Evolutionary conservation across 2,113 vertebrate genomes (phyloP), one percentile per base, ranked within the genome.

Genomic region (Cryptomyrus ogoouensis): DNA sequence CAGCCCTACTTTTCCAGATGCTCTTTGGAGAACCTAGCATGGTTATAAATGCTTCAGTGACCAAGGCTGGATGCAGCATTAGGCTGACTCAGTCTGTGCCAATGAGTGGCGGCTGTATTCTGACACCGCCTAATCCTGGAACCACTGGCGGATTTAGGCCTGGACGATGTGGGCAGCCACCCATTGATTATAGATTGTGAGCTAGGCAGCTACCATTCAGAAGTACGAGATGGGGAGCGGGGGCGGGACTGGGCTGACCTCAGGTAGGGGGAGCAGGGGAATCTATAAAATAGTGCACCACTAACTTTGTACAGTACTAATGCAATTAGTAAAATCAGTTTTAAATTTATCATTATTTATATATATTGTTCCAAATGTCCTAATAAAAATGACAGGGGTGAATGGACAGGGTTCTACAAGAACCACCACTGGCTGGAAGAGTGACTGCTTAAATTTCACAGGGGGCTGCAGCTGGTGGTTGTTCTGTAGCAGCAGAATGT

Each of bases 401-500:
- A 53, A 53, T 53, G 17, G 50, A 52, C 50, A 52, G 50, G 50
- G 50, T 52, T 52, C 13, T 52, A 50, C 49, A 50, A 50, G 49
- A 50, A 50, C 49, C 13, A 50, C 13, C 49, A 50, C 49, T 50
- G 19, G 62, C 62, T 66, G 9, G n/a, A n/a, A n/a, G 24, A 27
- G 62, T 31, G 10, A 70, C 62, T 31, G 8, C 9, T 70, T 74
- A 35, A 74, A 74, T 74, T 31, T 35, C 35, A 39, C 1, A 19
- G 39, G 90, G 96, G 96, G 27, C 95, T 88, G 0, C 95, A 96
- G 84, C 93, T 93, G 1, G 94, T 95, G 42, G 96, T 94, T 0
- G 96, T 96, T 0, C 84, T 92, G 90, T 97, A 96, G 93, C 97
- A 97, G 91, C 96, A 96, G 89, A 96, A 95, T 66, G 96, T 83